Conservation (phyloP, 2,113 vertebrate species). For the Cebidichthys violaceus region DNA sequence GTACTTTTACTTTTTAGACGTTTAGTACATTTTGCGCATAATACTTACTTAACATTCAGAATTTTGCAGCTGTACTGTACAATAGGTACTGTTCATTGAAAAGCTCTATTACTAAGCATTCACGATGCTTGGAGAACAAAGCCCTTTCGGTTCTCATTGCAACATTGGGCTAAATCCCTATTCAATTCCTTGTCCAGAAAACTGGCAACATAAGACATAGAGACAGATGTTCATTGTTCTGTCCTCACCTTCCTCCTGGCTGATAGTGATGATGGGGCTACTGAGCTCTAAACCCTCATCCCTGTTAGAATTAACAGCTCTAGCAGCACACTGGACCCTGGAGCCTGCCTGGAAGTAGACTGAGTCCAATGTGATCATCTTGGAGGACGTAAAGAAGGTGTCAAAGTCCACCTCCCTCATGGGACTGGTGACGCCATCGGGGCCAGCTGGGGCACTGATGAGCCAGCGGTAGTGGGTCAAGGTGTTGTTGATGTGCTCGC, state of each 20-base stretch:
- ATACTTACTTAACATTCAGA: not conserved
- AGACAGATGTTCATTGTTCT: slow-evolving; percentile 17
- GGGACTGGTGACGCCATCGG: slow-evolving; percentile 91
- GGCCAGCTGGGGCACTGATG: slow-evolving; percentile 89
- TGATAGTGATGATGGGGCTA: slow-evolving; percentile 89
- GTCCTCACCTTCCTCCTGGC: slow-evolving; percentile 88
- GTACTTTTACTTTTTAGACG: not conserved
- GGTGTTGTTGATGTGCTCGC: slow-evolving; percentile 93
- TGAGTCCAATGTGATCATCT: slow-evolving; percentile 93
- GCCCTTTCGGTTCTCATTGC: not conserved
- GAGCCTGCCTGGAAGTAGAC: slow-evolving; percentile 96
- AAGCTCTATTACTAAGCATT: slow-evolving; percentile 18
- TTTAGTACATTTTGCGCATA: not conserved
- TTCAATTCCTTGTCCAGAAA: slow-evolving; percentile 3
- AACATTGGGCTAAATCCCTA: slow-evolving; percentile 5
- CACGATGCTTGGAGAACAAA: slow-evolving; percentile 13
- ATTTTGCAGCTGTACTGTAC: not conserved
- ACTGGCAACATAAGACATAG: not conserved
- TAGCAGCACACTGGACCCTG: slow-evolving; percentile 91
- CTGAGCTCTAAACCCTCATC: slow-evolving; percentile 91
- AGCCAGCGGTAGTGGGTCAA: slow-evolving; percentile 94
- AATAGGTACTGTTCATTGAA: slow-evolving; percentile 1
- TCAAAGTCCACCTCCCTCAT: slow-evolving; percentile 95
- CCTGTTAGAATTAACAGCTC: slow-evolving; percentile 90
- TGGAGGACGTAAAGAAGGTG: slow-evolving; percentile 96